A percentile compares a stretch with the other conserved stretches of the same genome.
Conservation (phyloP, 2,888 invertebrate species). For the Dolomedes plantarius region DNA sequence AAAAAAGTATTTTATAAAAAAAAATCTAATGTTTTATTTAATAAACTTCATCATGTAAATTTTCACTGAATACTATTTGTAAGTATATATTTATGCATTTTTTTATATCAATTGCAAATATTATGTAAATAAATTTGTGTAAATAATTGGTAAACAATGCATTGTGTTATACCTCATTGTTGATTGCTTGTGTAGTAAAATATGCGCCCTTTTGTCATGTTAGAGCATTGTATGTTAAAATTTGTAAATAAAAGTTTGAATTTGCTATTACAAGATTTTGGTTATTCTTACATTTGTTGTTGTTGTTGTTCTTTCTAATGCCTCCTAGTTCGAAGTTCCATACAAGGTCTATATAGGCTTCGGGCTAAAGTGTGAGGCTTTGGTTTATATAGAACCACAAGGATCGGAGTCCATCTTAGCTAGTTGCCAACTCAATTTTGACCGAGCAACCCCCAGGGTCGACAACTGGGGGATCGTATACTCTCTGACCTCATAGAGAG, state of each 20-base stretch:
- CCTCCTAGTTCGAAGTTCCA: too few species aligned
- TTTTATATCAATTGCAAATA: slow-evolving; percentile 14
- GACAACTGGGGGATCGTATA: too few species aligned
- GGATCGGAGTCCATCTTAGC: too few species aligned
- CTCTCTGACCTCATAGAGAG: too few species aligned
- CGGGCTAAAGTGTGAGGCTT: too few species aligned
- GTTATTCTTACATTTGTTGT: too few species aligned
- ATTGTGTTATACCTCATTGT: background rate
- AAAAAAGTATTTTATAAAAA: background rate
- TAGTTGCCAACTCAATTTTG: too few species aligned
- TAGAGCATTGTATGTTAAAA: background rate
- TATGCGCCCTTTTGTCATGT: background rate
- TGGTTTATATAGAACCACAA: too few species aligned
- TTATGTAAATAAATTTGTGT: slow-evolving; percentile 59
- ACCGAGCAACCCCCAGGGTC: too few species aligned
- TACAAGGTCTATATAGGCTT: too few species aligned
- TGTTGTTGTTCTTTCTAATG: too few species aligned
- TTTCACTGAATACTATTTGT: slow-evolving; percentile 28
- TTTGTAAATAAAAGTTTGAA: slow-evolving; percentile 5
- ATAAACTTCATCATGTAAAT: slow-evolving; percentile 62
- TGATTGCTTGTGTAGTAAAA: slow-evolving; percentile 11
- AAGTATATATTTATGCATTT: slow-evolving; percentile 64
- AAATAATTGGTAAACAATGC: slow-evolving; percentile 36
- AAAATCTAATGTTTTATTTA: slow-evolving; percentile 36
- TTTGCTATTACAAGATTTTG: too few species aligned